Conservation (phyloP, 2,797 vertebrate genomes). For the Ispidina picta region DNA sequence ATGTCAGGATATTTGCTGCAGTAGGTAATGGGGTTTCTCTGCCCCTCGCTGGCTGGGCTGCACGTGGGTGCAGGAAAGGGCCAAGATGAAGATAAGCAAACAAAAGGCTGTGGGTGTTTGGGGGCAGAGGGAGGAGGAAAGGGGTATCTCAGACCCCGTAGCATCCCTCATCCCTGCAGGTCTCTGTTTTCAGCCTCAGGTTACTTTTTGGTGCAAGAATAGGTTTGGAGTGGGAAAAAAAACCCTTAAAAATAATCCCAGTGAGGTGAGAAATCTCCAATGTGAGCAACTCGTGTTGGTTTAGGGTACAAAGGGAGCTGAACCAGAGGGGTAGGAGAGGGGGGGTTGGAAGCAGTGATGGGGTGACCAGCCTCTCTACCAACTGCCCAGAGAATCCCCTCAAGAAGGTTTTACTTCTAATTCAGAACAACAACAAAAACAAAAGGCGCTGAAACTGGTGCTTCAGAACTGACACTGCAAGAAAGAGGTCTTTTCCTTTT, state of each 20-base stretch:
- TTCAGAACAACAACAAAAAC: background rate
- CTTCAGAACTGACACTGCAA: background rate
- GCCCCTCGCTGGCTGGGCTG: background rate
- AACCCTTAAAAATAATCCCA: background rate
- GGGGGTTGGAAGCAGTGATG: background rate
- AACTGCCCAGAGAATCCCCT: background rate
- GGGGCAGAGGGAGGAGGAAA: background rate
- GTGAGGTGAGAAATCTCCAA: background rate
- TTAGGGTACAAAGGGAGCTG: background rate
- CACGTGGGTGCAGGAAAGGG: background rate
- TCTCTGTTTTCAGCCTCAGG: background rate
- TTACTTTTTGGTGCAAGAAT: background rate
- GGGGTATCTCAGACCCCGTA: background rate
- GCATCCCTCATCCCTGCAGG: background rate
- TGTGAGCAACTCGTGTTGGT: background rate
- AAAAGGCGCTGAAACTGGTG: background rate
- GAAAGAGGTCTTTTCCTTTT: background rate
- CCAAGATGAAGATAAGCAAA: background rate
- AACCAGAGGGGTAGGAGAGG: rapidly evolving
- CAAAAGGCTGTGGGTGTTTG: background rate
- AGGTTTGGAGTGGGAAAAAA: too few relatives aligned
- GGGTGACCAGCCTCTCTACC: background rate
- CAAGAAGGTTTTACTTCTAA: background rate
- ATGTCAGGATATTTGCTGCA: background rate
- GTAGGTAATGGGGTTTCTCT: background rate